Evolutionary conservation across 2,888 invertebrate genomes (phyloP).

Genomic region (Drosophila testacea): DNA sequence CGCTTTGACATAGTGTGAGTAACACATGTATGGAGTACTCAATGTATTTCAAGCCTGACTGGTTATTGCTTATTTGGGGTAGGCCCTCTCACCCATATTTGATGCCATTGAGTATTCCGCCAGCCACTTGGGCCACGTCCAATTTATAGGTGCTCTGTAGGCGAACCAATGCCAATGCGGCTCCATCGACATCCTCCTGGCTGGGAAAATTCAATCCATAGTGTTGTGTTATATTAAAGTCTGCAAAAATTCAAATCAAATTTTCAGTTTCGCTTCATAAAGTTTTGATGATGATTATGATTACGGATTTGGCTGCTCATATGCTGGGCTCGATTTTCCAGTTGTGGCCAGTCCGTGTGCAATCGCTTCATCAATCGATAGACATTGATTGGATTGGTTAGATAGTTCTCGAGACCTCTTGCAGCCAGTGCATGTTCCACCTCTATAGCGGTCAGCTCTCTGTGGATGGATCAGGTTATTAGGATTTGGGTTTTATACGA

Average conservation of each 20-base stretch:
- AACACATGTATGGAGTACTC: conserved; percentile 32
- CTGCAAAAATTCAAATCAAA: conserved; percentile 83
- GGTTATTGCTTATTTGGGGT: conserved; percentile 73
- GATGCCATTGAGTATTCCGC: conserved; percentile 93
- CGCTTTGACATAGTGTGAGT: conserved; percentile 18
- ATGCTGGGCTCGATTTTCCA: conserved; percentile 90
- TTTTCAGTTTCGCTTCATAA: neutral
- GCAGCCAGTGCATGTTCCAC: conserved; percentile 91
- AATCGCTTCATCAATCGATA: conserved; percentile 96
- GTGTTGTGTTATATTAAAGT: conserved; percentile 89
- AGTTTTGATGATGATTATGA: conserved; percentile 5
- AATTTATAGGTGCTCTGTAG: conserved; percentile 97
- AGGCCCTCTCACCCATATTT: conserved; percentile 88
- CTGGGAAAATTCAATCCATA: conserved; percentile 90
- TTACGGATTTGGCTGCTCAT: conserved; percentile 86
- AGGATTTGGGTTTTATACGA: conserved; percentile 42
- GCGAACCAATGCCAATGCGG: conserved; percentile 95
- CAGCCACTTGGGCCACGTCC: conserved; percentile 93
- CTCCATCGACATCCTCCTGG: conserved; percentile 96
- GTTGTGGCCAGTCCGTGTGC: conserved; percentile 94
- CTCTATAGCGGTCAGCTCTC: conserved; percentile 88
- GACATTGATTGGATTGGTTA: conserved; percentile 97
- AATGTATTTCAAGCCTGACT: conserved; percentile 63
- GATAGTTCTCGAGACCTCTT: conserved; percentile 91
- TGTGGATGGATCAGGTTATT: conserved; percentile 51